Evolutionary conservation across 2,888 invertebrate genomes (phyloP), one percentile per base, ranked within the genome.

Genomic region (Acanthoscelides obtectus): DNA sequence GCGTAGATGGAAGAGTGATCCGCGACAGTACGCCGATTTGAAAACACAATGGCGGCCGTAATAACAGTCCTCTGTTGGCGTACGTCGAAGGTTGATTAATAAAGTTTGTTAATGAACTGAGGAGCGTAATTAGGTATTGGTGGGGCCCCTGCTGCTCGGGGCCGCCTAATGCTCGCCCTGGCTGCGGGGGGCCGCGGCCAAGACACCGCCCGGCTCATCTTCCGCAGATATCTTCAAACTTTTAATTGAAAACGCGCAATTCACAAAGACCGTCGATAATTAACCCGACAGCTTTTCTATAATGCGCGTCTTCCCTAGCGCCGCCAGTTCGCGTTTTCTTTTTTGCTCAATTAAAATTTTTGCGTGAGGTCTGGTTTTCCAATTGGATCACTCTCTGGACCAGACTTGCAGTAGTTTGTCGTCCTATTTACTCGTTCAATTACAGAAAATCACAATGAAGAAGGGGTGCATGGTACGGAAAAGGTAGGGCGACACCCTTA

Each of bases 81-180:
- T 45, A 45, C 45, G 45, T 45, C 45, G 3, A 45, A 45, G 45
- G 45, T 21, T 85, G 85, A 86, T 86, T 85, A 84, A 85, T 86
- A 85, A 85, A 86, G 84, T 86, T 86, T 81, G 80, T 83, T 85
- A 85, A 86, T 85, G 85, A 86, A 45, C 84, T 83, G 84, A 45
- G 83, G 84, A 45, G 83, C 84, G 83, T 85, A 85, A 85, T 85
- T 85, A 85, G 84, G 84, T 84, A 82, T 80, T 71, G 72, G 74
- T 73, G 72, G 20, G 66, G 65, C 70, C 70, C 72, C 74, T 22
- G 72, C 71, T 27, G 71, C 25, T 70, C 66, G 63, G 71, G 64
- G 69, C 69, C 68, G 66, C 70, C 72, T 71, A 71, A 71, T 71
- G 66, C 67, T 66, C 68, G n/a, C 20, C 20, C 45, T 45, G 5